Evolutionary conservation across 2,888 invertebrate species (phyloP), one percentile per base, ranked within the genome.

Genomic region (Anagyrus pseudococci): DNA sequence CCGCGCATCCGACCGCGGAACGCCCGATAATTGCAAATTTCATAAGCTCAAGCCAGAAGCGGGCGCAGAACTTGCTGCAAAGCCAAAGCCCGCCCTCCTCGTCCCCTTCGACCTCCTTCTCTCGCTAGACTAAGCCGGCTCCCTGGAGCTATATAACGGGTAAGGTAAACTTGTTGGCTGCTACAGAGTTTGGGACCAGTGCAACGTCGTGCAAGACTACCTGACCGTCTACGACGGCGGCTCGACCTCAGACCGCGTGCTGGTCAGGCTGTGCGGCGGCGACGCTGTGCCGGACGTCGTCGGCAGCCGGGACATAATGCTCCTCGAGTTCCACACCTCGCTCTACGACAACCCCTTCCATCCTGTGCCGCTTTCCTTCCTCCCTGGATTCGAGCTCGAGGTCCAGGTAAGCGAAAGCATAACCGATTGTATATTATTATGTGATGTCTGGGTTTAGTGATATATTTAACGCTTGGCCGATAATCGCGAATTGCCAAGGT

Each of bases 281-380:
- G 93, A 93, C 74, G 88, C 89, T 0, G 89, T 93, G 0, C 91
- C 92, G 8, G 90, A 92, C 77, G 90, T 93, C 70, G 84, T 92
- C 71, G 90, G 89, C 75, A 88, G 91, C 73, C 89, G 90, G 8
- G 88, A 91, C 58, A 88, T 90, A 76, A 88, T 93, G 87, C 82
- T 92, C 54, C 84, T 93, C 49, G 90, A 91, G 81, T 92, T 93
- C 75, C 90, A 90, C 77, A 92, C 92, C 19, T 91, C 91, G 2
- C 89, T 91, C 0, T 91, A 87, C 77, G 92, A 92, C 78, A 91
- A 91, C 80, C 91, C 91, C 1, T 92, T 90, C 79, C 91, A 91
- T 81, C 91, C 90, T 1, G 87, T 90, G 13, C 91, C 91, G 8
- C 82, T 91, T 73, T 90, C 90, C 70, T 90, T 91, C 78, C 82